These are phyloP conservation scores for Oryzias curvinotus DNA, from an alignment of 2,113 vertebrate genomes.

Conservation along the genomic window DNA sequence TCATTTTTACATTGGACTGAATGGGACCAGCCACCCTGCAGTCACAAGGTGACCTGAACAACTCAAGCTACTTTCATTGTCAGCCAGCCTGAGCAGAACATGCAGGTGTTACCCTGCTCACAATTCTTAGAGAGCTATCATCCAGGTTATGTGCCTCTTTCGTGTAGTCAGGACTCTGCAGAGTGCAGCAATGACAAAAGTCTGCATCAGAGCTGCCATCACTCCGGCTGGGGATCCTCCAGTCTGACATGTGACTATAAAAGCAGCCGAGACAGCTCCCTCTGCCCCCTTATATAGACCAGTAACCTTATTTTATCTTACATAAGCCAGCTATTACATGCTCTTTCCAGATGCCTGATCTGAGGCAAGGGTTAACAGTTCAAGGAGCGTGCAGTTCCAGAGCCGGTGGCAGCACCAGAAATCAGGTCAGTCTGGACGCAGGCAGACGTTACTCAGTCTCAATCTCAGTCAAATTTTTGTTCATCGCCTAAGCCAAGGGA, in stretches of 20 bases:
- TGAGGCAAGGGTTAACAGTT: conserved; percentile 39
- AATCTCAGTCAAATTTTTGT: too few species aligned
- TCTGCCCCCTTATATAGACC: neutral
- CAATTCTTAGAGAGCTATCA: neutral
- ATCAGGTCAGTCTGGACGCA: conserved; percentile 35
- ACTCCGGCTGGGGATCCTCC: neutral
- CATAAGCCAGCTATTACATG: conserved; percentile 11
- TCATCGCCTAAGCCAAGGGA: conserved; percentile 12
- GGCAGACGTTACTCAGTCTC: too few species aligned
- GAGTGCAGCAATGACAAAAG: neutral
- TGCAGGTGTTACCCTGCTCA: neutral
- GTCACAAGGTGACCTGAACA: too few species aligned
- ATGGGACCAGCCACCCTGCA: too few species aligned
- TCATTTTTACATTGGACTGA: too few species aligned
- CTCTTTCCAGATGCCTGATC: conserved; percentile 18
- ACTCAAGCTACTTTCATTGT: too few species aligned
- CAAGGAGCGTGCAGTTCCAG: conserved; percentile 28
- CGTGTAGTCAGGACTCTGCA: neutral
- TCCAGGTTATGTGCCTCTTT: neutral
- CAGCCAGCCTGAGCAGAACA: too few species aligned
- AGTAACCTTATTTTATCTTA: conserved; percentile 24
- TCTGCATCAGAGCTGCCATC: neutral
- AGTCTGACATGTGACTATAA: neutral
- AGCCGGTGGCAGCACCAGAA: conserved; percentile 28
- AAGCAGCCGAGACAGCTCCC: neutral